Evolutionary conservation across 2,888 invertebrate species (phyloP).

Genomic region (Pyrrhosoma nymphula): DNA sequence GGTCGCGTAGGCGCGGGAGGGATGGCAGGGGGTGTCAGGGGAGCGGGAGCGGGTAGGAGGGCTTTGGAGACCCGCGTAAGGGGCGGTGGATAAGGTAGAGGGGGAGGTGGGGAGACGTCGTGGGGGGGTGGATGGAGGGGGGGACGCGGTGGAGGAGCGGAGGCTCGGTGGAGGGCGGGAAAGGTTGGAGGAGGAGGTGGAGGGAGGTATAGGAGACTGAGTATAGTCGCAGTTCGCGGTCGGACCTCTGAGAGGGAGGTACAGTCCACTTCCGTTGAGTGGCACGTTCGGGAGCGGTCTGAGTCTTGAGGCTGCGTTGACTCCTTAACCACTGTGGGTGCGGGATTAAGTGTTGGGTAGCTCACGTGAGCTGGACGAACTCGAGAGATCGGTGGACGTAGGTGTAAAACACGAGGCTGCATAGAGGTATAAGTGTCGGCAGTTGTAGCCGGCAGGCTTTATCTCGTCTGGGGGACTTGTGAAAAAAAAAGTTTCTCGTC

Average conservation of each 20-base stretch:
- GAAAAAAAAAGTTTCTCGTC: background rate
- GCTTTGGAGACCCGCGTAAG: too few species aligned
- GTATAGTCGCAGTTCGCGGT: slow-evolving; percentile 34
- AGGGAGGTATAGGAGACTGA: background rate
- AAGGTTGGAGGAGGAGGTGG: slow-evolving; percentile 19
- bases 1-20: background rate
- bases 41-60: too few species aligned
- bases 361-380: too few species aligned
- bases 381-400: too few species aligned
- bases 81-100: background rate
- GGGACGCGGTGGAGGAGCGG: background rate
- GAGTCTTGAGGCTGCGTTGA: background rate
- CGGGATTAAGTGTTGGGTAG: too few species aligned
- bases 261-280: slow-evolving; percentile 38
- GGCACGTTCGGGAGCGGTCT: background rate
- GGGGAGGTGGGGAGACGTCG: background rate
- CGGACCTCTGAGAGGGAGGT: slow-evolving; percentile 44
- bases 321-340: background rate
- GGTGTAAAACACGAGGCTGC: background rate
- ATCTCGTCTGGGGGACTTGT: background rate
- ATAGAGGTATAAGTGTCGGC: background rate
- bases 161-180: slow-evolving; percentile 27
- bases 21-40: background rate
- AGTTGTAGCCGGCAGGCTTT: background rate
- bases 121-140: background rate